Conservation (phyloP, 1,140 invertebrate species). For the Leptinotarsa defecta region DNA sequence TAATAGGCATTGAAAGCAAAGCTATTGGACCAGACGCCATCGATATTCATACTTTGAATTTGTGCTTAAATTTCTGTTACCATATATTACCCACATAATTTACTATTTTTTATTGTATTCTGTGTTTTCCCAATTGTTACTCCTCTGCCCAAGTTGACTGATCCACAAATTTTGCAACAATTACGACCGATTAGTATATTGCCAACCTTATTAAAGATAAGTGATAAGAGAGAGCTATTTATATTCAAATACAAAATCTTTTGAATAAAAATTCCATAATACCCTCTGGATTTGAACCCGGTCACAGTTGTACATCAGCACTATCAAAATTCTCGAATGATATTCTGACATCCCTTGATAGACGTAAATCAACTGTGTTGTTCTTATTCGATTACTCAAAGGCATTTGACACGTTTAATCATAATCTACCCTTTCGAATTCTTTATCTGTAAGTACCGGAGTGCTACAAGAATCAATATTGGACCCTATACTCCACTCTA, state of each 20-base stretch:
- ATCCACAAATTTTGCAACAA: no score
- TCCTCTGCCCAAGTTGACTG: background rate
- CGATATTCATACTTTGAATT: no score
- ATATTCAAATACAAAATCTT: background rate
- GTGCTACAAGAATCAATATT: no score
- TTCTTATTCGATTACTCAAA: background rate
- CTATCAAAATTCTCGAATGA: no score
- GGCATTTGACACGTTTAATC: background rate
- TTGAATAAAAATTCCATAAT: background rate
- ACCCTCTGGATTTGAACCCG: background rate
- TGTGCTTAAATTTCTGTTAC: no score
- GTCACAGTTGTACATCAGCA: no score
- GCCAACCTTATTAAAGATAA: background rate
- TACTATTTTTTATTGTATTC: background rate
- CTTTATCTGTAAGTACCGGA: no score
- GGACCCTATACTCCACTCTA: no score
- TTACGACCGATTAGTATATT: no score
- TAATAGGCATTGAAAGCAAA: no score
- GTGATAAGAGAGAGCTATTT: background rate
- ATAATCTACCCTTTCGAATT: background rate
- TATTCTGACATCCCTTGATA: background rate
- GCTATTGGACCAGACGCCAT: no score
- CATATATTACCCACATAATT: background rate
- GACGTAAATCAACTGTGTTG: background rate
- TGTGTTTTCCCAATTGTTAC: background rate